phyloP scores from a whole-genome alignment of 92 coral and sea anemone species.

The Siderastrea radians region DNA sequence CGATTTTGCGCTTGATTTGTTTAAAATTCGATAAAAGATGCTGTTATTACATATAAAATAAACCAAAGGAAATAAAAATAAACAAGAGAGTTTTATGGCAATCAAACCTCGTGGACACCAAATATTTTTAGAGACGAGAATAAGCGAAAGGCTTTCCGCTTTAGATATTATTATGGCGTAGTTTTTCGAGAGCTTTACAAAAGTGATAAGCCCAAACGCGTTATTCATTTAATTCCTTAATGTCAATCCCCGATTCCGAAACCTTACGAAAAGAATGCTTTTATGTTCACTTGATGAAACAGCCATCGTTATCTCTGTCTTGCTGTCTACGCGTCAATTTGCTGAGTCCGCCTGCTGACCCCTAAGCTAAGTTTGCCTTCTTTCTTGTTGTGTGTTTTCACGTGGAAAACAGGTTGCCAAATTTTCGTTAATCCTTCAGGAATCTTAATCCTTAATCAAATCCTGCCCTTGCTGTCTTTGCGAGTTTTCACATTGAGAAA shows the following conservation, averaged over 20 bases:
- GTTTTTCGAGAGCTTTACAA: background rate
- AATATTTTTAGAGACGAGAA: too few species aligned
- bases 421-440: conserved; percentile 17
- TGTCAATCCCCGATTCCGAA: background rate
- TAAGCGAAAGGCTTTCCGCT: background rate
- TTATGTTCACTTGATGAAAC: background rate
- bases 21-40: conserved; percentile 17
- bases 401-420: background rate
- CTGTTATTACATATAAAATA: background rate
- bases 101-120: background rate
- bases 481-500: conserved; percentile 19
- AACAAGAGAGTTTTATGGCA: background rate
- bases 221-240: conserved; percentile 15
- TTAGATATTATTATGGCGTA: background rate
- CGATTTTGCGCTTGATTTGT: conserved; percentile 6
- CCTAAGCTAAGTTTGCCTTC: background rate
- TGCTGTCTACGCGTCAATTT: conserved; percentile 16
- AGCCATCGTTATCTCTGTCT: background rate
- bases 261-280: background rate
- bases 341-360: background rate
- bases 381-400: background rate
- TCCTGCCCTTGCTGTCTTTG: conserved; percentile 23
- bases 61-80: conserved; percentile 2
- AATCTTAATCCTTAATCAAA: conserved; percentile 31
- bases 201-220: background rate